Evolutionary conservation across 1,140 invertebrate species (phyloP), one percentile per base, ranked within the genome.

Genomic region (Zaprionus africanus): DNA sequence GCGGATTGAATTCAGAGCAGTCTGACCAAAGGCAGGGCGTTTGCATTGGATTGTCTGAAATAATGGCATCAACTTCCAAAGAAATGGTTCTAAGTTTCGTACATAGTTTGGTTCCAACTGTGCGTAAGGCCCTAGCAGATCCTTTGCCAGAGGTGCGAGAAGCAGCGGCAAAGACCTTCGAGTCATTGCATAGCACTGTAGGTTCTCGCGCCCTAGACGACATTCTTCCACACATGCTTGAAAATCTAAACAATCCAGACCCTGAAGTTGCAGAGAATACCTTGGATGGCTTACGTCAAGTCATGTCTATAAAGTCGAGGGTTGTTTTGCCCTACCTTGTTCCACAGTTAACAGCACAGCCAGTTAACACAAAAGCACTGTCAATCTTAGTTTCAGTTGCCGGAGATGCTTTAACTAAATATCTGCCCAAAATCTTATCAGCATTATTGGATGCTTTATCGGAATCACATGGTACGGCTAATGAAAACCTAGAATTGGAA

Each of bases 1-100:
- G 95, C 71, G 98, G 98, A 1, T 93, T 99, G 49, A 96, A 98
- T 81, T 99, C 98, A 1, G 96, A 98, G 56, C 95, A 97, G 56
- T 93, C 97, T 9, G 98, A 99, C 93, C 98, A 99, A 93, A 94
- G 99, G 31, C 98, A 99, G 93, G 99, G 99, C 82, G 99, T 99
- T 12, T 99, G 99, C 93, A 99, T 99, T 92, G 99, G 99, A 5
- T 94, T 99, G 1, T 98, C 97, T 1, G 99, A 99, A 95, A 99
- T 99, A 80, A 99, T 99, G 96, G 96, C 96, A 4, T 99, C 98
- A 46, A 99, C 98, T 3, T 98, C 97, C 61, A 96, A 96, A 85
- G 99, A 99, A 82, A 99, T 99, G 96, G 97, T 99, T 7, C 93
- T 98, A 1, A 96, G 96, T 3, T 99, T 98, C 93, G 97, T 98